Evolutionary conservation across 2,797 vertebrate genomes (phyloP).

Genomic region (Melanotaenia pygmaea): DNA sequence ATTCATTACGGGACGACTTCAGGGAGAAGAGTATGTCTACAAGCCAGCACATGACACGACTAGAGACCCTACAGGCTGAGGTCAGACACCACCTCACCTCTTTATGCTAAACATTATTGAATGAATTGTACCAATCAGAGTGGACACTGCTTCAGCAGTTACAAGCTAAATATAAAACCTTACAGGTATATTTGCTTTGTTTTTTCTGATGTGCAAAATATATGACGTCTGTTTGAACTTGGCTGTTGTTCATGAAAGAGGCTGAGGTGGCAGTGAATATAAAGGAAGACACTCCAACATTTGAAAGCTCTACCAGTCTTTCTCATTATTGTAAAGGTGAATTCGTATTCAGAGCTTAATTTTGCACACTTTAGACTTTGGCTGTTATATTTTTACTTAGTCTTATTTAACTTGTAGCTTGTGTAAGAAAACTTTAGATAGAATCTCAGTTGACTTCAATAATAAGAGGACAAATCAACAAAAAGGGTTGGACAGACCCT

Average conservation of each 20-base stretch:
- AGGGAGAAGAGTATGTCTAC: conserved; percentile 94
- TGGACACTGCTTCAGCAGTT: neutral
- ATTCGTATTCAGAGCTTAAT: neutral
- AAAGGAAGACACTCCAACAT: neutral
- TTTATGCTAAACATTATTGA: neutral
- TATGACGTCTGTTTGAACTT: neutral
- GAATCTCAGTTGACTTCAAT: neutral
- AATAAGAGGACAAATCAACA: neutral
- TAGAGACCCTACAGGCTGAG: conserved; percentile 95
- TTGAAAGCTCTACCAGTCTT: neutral
- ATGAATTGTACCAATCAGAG: neutral
- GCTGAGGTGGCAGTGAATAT: neutral
- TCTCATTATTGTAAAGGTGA: neutral
- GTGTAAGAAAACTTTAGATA: neutral
- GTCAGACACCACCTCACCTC: conserved; percentile 76
- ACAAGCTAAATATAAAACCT: neutral
- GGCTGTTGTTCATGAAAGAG: neutral
- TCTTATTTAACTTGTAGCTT: neutral
- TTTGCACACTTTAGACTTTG: neutral
- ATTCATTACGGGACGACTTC: conserved; percentile 93
- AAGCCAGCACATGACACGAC: conserved; percentile 92
- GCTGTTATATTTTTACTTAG: neutral
- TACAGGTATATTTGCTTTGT: neutral
- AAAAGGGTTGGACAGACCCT: neutral
- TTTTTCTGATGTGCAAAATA: no score